Conservation (phyloP, 2,797 vertebrate species). For the Enteromius paludinosus region DNA sequence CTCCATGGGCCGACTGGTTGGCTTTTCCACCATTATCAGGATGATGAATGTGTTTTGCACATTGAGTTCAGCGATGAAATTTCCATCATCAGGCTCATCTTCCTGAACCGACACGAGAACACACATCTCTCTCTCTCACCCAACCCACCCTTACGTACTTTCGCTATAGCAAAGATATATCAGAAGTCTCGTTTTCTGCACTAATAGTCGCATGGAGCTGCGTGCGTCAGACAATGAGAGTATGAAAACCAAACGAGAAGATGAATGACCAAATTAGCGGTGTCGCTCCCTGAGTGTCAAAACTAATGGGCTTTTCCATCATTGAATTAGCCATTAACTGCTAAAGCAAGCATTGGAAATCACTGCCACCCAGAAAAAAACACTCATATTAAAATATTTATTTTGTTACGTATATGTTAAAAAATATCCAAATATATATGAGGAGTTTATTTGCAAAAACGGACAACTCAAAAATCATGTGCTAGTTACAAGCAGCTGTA, state of each 20-base stretch:
- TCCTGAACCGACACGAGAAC: slow-evolving; percentile 37
- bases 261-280: slow-evolving; percentile 39
- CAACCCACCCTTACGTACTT: slow-evolving; percentile 3
- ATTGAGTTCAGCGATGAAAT: slow-evolving; percentile 50
- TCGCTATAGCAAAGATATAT: slow-evolving; percentile 20
- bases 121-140: slow-evolving; percentile 27
- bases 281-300: slow-evolving; percentile 17
- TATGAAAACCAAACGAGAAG: slow-evolving; percentile 25
- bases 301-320: slow-evolving; percentile 25
- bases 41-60: slow-evolving; percentile 68
- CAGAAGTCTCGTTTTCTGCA: slow-evolving; percentile 39
- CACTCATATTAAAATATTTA: neutral
- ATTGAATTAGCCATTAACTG: slow-evolving; percentile 10
- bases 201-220: slow-evolving; percentile 23
- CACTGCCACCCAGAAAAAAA: neutral
- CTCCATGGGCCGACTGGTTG: slow-evolving; percentile 39
- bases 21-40: slow-evolving; percentile 50
- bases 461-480: too few species aligned
- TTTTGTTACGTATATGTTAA: neutral
- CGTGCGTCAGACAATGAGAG: slow-evolving; percentile 41
- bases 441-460: too few species aligned
- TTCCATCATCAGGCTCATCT: slow-evolving; percentile 58
- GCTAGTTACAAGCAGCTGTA: too few species aligned
- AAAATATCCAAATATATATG: neutral
- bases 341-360: slow-evolving; percentile 15